Evolutionary conservation across 2,113 vertebrate genomes (phyloP), one percentile per base, ranked within the genome.

Genomic region (Grus americana): DNA sequence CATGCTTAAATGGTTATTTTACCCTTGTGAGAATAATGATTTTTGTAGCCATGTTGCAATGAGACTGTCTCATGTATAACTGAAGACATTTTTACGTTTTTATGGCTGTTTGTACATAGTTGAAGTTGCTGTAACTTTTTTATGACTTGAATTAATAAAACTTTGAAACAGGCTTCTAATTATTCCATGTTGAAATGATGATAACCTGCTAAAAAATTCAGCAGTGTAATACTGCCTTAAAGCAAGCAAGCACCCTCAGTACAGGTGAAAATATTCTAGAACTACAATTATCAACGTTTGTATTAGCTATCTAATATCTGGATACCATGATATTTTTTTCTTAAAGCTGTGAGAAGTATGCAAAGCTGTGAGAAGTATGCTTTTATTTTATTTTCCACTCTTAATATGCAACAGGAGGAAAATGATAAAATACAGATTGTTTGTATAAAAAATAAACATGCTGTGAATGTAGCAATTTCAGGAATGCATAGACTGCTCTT

Each of bases 101-200:
- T 95, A 78, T 72, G 88, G 58, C 90, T 86, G 76, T 94, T 74
- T 97, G 97, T 98, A 98, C 52, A 97, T 98, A 95, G 82, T 91
- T 96, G 81, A 87, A 96, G 81, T 92, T 95, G 38, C 93, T 97
- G 89, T 83, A 95, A 90, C 79, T 95, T 98, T 97, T 97, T 96
- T 96, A 97, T 93, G 29, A 92, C 81, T 85, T 97, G 90, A 96
- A 92, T 92, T 97, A 97, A 98, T 97, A 98, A 97, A 98, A 93
- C 70, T 87, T 94, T 76, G 84, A 97, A 97, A 93, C 27, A 24
- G 93, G 73, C 38, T 94, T 92, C 34, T 81, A 32, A 21, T 82
- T 93, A 12, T 93, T 86, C 36, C 16, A 34, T 50, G 40, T 58
- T 80, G 30, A 90, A 74, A 27, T 75, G 3, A n/a, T 32, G 14